Percentiles rank a stretch among this genome's conserved stretches.
phyloP scores from a whole-genome alignment of 2,797 vertebrate genomes.

The Lates japonicus region DNA sequence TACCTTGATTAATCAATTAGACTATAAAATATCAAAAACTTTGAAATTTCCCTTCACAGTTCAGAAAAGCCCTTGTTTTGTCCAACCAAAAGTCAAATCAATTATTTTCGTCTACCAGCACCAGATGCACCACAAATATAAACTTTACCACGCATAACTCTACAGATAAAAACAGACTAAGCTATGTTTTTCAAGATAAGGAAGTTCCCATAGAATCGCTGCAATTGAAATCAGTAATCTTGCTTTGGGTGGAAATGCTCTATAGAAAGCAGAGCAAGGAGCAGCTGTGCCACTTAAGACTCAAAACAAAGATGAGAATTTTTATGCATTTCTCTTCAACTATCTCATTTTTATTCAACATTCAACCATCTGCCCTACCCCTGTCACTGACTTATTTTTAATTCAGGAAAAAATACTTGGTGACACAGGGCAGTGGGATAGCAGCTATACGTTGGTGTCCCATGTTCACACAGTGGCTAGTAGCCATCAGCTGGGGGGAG shows the following conservation, averaged over 20 bases:
- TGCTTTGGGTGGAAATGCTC: constrained; percentile 9
- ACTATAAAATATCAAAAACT: neutral
- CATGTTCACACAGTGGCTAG: neutral
- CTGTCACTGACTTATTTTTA: neutral
- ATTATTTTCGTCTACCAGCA: neutral
- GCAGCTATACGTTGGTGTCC: neutral
- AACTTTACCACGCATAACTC: neutral
- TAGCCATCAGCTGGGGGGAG: neutral
- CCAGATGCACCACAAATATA: neutral
- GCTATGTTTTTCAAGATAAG: neutral
- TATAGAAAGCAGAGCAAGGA: neutral
- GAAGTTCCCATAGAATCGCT: neutral
- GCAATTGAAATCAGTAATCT: neutral
- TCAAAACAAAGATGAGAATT: constrained; percentile 10
- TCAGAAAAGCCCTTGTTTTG: neutral
- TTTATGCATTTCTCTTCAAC: neutral
- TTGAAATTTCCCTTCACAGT: neutral
- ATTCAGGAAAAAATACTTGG: neutral
- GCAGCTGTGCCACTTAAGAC: neutral
- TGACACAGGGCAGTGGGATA: neutral
- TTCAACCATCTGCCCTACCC: constrained; percentile 1
- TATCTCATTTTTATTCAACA: neutral
- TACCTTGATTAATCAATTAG: neutral
- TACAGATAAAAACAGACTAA: neutral
- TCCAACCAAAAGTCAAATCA: neutral